Evolutionary conservation across 1,140 invertebrate genomes (phyloP).

Genomic region (Calephelis nemesis): DNA sequence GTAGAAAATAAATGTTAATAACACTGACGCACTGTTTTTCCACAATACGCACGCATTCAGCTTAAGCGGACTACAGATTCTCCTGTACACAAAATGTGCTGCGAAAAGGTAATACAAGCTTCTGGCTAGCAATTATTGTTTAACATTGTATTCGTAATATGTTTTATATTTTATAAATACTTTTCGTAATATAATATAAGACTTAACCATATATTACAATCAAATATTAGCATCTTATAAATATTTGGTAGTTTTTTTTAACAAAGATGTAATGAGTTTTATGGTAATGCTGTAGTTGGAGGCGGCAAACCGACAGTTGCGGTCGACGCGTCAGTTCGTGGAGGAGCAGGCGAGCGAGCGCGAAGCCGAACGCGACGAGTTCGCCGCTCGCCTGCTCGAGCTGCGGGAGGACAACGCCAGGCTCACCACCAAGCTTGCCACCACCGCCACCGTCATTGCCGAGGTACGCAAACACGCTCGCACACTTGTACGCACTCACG

Average conservation of each 20-base stretch:
- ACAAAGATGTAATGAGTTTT: background rate
- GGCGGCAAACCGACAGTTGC: conserved; percentile 88
- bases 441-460: conserved; percentile 73
- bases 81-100: conserved; percentile 66
- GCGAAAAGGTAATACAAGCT: conserved; percentile 59
- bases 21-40: conserved; percentile 26
- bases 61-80: conserved; percentile 38
- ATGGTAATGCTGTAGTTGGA: conserved; percentile 80
- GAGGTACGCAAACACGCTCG: conserved; percentile 40
- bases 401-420: conserved; percentile 82
- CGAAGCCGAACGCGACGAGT: conserved; percentile 89
- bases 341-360: conserved; percentile 90
- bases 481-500: background rate
- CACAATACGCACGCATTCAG: conserved; percentile 35
- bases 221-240: no score
- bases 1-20: background rate
- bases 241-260: no score
- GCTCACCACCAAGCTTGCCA: conserved; percentile 81
- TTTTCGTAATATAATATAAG: no score
- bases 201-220: no score
- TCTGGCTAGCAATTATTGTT: background rate
- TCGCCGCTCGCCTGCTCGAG: conserved; percentile 80
- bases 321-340: conserved; percentile 85
- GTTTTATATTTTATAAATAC: no score
- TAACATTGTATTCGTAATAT: no score